Conservation (phyloP, 2,888 invertebrate genomes). For the Andrena trimmerana region DNA sequence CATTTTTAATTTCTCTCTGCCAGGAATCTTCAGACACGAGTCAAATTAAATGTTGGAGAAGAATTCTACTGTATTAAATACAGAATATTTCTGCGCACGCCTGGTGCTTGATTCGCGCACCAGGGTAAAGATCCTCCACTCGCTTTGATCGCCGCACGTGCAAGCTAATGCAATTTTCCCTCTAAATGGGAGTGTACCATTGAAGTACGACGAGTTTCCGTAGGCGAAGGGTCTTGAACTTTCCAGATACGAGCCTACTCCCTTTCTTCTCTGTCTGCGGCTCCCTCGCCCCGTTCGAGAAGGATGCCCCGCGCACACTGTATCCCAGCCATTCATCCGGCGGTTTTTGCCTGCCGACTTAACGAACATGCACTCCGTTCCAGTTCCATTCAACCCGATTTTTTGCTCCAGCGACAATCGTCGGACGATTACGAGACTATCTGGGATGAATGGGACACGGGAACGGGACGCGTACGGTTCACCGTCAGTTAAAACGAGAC, state of each 20-base stretch:
- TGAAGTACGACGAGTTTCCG: background rate
- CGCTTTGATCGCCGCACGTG: too few species aligned
- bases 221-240: conserved; percentile 29
- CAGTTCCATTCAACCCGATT: conserved; percentile 62
- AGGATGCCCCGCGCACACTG: conserved; percentile 42
- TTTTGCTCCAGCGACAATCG: conserved; percentile 53
- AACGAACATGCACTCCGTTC: conserved; percentile 64
- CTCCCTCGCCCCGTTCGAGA: conserved; percentile 40
- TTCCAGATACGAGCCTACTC: conserved; percentile 48
- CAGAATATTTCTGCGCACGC: too few species aligned
- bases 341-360: conserved; percentile 58
- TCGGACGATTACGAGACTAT: conserved; percentile 46
- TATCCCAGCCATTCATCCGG: conserved; percentile 65
- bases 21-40: too few species aligned
- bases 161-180: too few species aligned
- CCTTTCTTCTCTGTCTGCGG: conserved; percentile 47
- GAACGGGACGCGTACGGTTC: background rate
- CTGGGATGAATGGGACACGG: conserved; percentile 46
- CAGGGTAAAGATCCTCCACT: too few species aligned
- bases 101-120: too few species aligned
- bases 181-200: background rate
- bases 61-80: too few species aligned
- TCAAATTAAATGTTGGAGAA: too few species aligned
- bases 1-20: too few species aligned
- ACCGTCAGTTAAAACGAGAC: background rate